Evolutionary conservation across 2,113 vertebrate genomes (phyloP).

Genomic region (Psilopsiagon aymara): DNA sequence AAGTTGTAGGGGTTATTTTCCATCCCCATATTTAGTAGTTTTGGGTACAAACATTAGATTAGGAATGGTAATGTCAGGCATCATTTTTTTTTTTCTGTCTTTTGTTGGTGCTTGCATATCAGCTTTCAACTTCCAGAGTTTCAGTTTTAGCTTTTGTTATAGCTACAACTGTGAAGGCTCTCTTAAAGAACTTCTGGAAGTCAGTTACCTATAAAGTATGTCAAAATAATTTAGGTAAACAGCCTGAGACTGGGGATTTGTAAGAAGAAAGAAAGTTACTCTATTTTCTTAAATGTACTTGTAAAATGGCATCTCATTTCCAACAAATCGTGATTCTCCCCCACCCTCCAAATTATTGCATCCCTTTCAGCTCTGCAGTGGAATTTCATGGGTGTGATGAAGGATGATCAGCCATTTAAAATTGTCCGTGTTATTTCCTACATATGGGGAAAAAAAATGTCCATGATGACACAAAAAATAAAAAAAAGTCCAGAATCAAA

Average conservation of each 20-base stretch:
- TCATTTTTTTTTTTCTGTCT: not conserved
- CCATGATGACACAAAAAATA: not conserved
- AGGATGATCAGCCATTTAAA: not conserved
- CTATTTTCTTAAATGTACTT: not conserved
- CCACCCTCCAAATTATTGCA: not conserved
- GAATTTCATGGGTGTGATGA: not conserved
- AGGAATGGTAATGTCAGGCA: not conserved
- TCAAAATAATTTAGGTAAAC: conserved; percentile 8
- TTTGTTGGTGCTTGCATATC: not conserved
- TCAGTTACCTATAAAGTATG: not conserved
- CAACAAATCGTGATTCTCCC: not conserved
- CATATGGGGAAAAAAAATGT: not conserved
- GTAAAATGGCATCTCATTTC: not conserved
- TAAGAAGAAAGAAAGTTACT: not conserved
- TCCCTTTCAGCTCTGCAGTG: not conserved
- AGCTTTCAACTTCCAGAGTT: not conserved
- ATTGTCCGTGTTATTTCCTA: not conserved
- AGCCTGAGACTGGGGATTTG: not conserved
- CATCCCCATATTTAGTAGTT: not conserved
- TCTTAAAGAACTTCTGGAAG: not conserved
- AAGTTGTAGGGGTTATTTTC: not conserved
- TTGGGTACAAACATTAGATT: not conserved
- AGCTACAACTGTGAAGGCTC: not conserved
- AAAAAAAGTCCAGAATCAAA: not conserved
- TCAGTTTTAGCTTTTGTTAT: not conserved